phyloP scores from a whole-genome alignment of 2,113 vertebrate species.

The Antechinus stuartii region DNA sequence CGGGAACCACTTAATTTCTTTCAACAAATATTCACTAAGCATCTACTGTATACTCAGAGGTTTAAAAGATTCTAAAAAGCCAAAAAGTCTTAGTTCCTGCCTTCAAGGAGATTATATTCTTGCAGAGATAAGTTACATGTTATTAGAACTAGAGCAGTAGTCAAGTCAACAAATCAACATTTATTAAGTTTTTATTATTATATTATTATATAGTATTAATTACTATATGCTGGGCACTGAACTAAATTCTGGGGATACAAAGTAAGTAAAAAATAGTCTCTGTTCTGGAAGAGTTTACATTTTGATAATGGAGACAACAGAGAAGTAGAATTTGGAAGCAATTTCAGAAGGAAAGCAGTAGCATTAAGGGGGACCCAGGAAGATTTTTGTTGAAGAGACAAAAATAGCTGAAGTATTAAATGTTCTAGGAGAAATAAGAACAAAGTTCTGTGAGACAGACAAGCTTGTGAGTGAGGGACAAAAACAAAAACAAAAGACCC shows the following conservation, averaged over 20 bases:
- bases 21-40: neutral
- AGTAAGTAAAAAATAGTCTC: neutral
- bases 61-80: neutral
- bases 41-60: neutral
- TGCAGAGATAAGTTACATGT: neutral
- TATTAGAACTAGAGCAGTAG: neutral
- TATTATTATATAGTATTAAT: neutral
- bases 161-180: neutral
- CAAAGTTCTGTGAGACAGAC: neutral
- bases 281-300: neutral
- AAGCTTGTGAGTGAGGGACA: neutral
- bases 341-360: neutral
- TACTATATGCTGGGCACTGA: neutral
- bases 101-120: neutral
- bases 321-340: neutral
- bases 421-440: neutral
- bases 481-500: neutral
- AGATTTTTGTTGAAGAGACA: neutral
- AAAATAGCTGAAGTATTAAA: neutral
- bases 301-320: neutral
- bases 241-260: neutral
- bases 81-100: neutral
- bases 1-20: neutral
- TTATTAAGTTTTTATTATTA: neutral
- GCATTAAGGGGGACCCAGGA: neutral